Base-by-base conservation (phyloP, 2,113 vertebrate species). In the Ictalurus furcatus region DNA sequence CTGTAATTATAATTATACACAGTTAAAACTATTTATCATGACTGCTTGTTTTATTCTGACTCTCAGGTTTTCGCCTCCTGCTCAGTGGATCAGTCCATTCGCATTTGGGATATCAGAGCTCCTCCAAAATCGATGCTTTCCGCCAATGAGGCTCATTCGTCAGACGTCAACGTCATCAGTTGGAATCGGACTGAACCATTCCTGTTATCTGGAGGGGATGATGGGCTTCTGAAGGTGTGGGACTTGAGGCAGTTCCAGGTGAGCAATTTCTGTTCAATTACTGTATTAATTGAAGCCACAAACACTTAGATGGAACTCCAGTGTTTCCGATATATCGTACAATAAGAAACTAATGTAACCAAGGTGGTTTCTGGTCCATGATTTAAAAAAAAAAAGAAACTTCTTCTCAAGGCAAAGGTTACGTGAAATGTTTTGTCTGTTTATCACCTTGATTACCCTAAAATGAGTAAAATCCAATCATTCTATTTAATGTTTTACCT, bases 221-320 rank as follows among this genome's bases (percentile, higher is more conserved):
- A 98, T 0, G 97, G 97, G 0, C 86, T 96, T 73, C 94, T 98
- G 71, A 97, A 96, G 93, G 94, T 98, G 14, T 98, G 97, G 97
- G 97, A 98, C 90, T 94, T 98, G 88, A 94, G 97, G 28, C 97
- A 97, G 88, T 98, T 98, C 92, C 95, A 96, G 97, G 97, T 98
- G 56, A 88, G 90, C 44, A 37, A 6, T 73, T 71, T 37, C n/a
- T 73, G 7, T 54, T 28, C 2, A 58, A 6, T 34, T 59, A 56
- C 37, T 7, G 52, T 11, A 67, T 65, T n/a, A 40, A 48, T 13
- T 48, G 25, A 23, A 37, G n/a, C 30, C 19, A 61, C 34, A 65
- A 34, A 84, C 34, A 63, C 83, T n/a, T 65, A 28, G 12, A 81
- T 65, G n/a, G 21, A 40, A 52, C 37, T 25, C 12, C 6, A 80